Evolutionary conservation across 2,888 invertebrate genomes (phyloP).

Genomic region (Philhelius pedissequus): DNA sequence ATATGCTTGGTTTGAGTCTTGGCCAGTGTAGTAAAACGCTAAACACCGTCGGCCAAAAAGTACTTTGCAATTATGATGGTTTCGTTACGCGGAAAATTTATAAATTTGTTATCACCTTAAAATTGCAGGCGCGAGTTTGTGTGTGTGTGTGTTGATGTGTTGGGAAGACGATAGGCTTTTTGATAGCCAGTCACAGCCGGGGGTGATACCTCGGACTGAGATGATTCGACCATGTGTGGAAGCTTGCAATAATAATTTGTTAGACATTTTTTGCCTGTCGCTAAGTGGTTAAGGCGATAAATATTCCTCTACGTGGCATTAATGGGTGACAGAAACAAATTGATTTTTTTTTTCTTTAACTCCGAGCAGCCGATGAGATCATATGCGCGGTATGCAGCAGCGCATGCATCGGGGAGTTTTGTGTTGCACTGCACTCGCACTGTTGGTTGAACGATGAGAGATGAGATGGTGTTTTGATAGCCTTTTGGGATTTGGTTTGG

Average conservation of each 20-base stretch:
- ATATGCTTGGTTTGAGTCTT: conserved; percentile 2
- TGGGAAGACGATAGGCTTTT: conserved; percentile 16
- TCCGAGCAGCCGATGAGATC: background rate
- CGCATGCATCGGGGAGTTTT: background rate
- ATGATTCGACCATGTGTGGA: conserved; percentile 22
- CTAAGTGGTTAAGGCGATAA: conserved; percentile 67
- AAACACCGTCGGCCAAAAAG: conserved; percentile 61
- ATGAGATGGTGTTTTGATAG: conserved; percentile 52
- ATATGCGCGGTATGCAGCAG: background rate
- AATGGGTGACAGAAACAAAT: conserved; percentile 61
- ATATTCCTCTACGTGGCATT: conserved; percentile 54
- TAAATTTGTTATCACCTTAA: conserved; percentile 65
- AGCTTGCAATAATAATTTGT: conserved; percentile 63
- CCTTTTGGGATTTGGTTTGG: conserved; percentile 7
- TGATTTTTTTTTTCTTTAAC: conserved; percentile 43
- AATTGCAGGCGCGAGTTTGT: background rate
- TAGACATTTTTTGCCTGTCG: conserved; percentile 54
- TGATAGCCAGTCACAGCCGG: conserved; percentile 18
- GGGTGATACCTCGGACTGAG: background rate
- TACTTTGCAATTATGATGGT: conserved; percentile 67
- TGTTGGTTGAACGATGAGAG: conserved; percentile 30
- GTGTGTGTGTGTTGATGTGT: background rate
- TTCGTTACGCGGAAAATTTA: conserved; percentile 64
- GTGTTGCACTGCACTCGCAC: conserved; percentile 2
- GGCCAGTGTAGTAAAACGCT: background rate